These are phyloP conservation scores for Sinotaia quadrata DNA, from an alignment of 2,888 invertebrate genomes.

Conservation along the genomic window DNA sequence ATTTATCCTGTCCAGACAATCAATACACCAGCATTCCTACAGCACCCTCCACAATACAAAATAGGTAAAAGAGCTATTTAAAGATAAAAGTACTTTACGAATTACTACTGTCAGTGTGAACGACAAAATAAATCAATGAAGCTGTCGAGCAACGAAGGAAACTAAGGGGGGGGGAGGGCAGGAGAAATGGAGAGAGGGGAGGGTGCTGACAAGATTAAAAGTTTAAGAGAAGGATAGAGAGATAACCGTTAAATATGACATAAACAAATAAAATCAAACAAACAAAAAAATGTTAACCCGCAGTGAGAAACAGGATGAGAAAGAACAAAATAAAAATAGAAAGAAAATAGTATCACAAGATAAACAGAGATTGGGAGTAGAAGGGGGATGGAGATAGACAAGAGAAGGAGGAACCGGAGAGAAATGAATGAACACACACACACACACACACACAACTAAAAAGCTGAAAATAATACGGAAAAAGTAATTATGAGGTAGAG, in stretches of 20 bases:
- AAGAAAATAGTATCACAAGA: neutral
- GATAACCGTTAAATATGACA: neutral
- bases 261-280: neutral
- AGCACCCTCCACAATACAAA: no score
- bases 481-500: neutral
- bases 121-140: no score
- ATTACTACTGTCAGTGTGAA: no score
- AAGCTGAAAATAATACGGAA: neutral
- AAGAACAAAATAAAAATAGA: neutral
- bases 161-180: neutral
- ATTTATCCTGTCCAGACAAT: no score
- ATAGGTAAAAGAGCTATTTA: no score
- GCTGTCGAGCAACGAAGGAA: neutral
- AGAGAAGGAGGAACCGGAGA: neutral
- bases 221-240: neutral
- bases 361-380: conserved; percentile 5
- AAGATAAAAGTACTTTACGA: no score
- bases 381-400: neutral
- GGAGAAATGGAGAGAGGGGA: neutral
- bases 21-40: no score
- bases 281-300: neutral
- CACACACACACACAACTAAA: no score
- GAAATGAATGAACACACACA: no score
- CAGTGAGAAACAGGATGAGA: neutral
- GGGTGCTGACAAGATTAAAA: neutral